These are phyloP conservation scores for Thripadectes ignobilis DNA, from an alignment of 2,797 vertebrate species.

Conservation along the genomic window DNA sequence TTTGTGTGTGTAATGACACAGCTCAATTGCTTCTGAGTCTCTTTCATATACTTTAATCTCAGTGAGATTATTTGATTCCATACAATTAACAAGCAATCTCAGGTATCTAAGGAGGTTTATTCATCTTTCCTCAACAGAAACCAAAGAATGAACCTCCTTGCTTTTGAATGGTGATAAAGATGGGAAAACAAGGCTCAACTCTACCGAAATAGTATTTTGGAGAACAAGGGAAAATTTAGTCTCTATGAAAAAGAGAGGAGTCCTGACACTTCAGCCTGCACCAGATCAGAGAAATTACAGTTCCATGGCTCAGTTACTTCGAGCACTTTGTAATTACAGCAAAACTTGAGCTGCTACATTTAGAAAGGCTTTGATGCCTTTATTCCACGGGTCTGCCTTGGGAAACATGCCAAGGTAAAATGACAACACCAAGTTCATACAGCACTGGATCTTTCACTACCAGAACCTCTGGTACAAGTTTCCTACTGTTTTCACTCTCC, in stretches of 20 bases:
- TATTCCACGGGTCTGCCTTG: neutral
- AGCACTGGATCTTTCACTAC: neutral
- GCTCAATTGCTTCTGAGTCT: too few species aligned
- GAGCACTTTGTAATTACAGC: neutral
- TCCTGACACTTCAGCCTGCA: neutral
- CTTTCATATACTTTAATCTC: too few species aligned
- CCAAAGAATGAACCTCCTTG: too few species aligned
- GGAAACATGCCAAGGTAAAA: neutral
- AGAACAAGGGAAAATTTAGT: neutral
- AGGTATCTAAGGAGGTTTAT: too few species aligned
- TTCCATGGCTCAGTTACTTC: neutral
- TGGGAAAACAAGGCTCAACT: neutral
- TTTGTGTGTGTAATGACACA: too few species aligned
- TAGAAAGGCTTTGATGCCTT: neutral
- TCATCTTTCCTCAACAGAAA: too few species aligned
- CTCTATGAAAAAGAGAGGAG: neutral
- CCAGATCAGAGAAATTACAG: neutral
- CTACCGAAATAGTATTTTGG: neutral
- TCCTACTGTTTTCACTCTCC: neutral
- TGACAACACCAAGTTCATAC: neutral
- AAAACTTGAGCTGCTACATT: neutral
- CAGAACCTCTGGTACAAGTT: neutral
- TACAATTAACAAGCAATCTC: too few species aligned
- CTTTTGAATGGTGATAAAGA: neutral
- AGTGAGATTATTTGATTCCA: too few species aligned